A percentile compares a stretch with the other conserved stretches of the same genome.
Evolutionary conservation across 2,888 invertebrate species (phyloP).

Genomic region (Cetonia aurata): DNA sequence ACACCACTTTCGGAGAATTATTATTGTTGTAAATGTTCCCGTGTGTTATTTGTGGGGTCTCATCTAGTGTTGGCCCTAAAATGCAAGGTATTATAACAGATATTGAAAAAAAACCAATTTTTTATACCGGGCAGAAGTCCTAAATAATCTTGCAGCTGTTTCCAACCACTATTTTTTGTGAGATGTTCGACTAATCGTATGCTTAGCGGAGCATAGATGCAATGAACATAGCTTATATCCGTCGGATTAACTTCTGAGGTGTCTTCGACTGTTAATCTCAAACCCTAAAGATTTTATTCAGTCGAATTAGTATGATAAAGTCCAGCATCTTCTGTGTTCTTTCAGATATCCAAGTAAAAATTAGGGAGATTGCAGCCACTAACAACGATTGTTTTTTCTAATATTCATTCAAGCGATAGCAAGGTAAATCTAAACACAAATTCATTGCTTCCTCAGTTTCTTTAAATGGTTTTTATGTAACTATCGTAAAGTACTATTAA

Average conservation of each 20-base stretch:
- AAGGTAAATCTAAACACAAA: too few relatives aligned
- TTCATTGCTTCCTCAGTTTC: too few relatives aligned
- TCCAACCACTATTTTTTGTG: slow-evolving; percentile 81
- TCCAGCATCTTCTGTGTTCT: too few relatives aligned
- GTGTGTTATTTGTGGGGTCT: slow-evolving; percentile 67
- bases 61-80: slow-evolving; percentile 76
- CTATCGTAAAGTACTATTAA: too few relatives aligned
- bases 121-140: slow-evolving; percentile 79
- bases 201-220: slow-evolving; percentile 93
- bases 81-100: slow-evolving; percentile 11
- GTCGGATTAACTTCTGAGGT: slow-evolving; percentile 84
- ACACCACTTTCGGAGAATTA: slow-evolving; percentile 78
- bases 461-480: too few relatives aligned
- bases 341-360: too few relatives aligned
- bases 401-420: too few relatives aligned
- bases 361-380: too few relatives aligned
- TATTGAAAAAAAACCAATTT: background rate
- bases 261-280: slow-evolving; percentile 90
- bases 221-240: slow-evolving; percentile 93
- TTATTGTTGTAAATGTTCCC: slow-evolving; percentile 61
- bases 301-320: too few relatives aligned
- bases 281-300: slow-evolving; percentile 68
- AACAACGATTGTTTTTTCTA: too few relatives aligned
- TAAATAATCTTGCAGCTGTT: slow-evolving; percentile 86
- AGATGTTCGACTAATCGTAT: slow-evolving; percentile 88